Evolutionary conservation across 2,113 vertebrate genomes (phyloP), one percentile per base, ranked within the genome.

Genomic region (Oncorhynchus clarkii): DNA sequence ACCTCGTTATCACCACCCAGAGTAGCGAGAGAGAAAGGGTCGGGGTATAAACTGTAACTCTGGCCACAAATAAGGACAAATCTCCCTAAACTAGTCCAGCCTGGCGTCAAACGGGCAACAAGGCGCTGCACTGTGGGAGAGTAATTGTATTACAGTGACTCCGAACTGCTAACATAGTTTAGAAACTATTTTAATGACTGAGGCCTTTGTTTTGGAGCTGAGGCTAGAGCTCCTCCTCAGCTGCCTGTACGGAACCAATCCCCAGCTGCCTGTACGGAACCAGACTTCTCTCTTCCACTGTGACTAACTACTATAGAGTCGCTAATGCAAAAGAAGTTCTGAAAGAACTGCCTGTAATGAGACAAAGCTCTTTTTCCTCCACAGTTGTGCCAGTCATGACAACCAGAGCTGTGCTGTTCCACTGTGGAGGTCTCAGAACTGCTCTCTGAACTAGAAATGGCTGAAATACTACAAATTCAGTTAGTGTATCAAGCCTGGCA

Each of bases 101-200:
- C 26, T 12, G 59, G 73, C 71, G 72, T 79, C 74, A 45, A 45
- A 45, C 39, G 9, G 39, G 39, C 39, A 24, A 71, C 49, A 67
- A n/a, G 73, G 82, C 64, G 31, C 72, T 54, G 5, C 79, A 54
- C 79, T 70, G 70, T 72, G 71, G 72, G 75, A 67, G 49, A 71
- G 72, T 72, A 78, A 77, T 77, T 76, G 79, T 72, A 62, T 76
- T 76, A 81, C 81, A 83, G 79, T 75, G 81, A 77, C 79, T 78
- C 70, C 68, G 71, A 84, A 78, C 70, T 72, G 79, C 75, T 82
- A 78, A 84, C 71, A 75, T 73, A 81, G 59, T 78, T 81, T 84
- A 71, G 72, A 78, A 84, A 86, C 82, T 74, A 82, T 80, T 84
- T 82, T 86, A 86, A 86, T 82, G 79, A 80, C 64, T 67, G 74